Conservation (phyloP, 1,140 invertebrate species). For the Drosophila sproati region DNA sequence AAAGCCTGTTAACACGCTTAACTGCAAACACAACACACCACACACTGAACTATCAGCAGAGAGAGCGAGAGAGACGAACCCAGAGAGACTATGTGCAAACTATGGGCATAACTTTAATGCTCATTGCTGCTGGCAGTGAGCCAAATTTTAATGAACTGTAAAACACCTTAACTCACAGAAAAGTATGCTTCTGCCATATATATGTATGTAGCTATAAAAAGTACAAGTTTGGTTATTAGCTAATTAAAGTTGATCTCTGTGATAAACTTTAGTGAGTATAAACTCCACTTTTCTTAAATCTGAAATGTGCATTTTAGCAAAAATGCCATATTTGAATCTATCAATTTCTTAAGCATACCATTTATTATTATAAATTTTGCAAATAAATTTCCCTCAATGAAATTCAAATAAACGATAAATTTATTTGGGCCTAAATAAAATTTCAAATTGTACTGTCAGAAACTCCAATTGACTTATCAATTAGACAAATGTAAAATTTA, state of each 20-base stretch:
- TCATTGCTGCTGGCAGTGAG: constrained; percentile 71
- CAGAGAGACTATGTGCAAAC: constrained; percentile 38
- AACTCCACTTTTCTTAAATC: too few relatives aligned
- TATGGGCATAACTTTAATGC: constrained; percentile 78
- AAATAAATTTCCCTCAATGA: background rate
- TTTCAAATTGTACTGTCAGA: too few relatives aligned
- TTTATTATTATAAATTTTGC: background rate
- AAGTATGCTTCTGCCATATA: background rate
- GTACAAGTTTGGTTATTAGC: constrained; percentile 7
- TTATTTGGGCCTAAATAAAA: too few relatives aligned
- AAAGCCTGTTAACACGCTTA: constrained; percentile 81
- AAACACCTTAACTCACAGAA: constrained; percentile 23
- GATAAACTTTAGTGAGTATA: constrained; percentile 2
- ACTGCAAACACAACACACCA: constrained; percentile 64
- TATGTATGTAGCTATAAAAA: background rate
- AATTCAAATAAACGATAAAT: too few relatives aligned
- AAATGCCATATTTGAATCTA: background rate
- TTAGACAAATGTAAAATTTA: background rate
- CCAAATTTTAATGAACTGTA: constrained; percentile 79
- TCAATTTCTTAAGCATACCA: too few relatives aligned
- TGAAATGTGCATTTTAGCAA: background rate
- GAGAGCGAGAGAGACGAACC: constrained; percentile 6
- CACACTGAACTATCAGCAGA: constrained; percentile 50
- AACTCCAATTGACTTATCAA: too few relatives aligned
- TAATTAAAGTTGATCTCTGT: constrained; percentile 6